Percentiles rank a stretch among this genome's conserved stretches.
phyloP scores from a whole-genome alignment of 2,113 vertebrate genomes.

The Romanogobio albipinnatus region DNA sequence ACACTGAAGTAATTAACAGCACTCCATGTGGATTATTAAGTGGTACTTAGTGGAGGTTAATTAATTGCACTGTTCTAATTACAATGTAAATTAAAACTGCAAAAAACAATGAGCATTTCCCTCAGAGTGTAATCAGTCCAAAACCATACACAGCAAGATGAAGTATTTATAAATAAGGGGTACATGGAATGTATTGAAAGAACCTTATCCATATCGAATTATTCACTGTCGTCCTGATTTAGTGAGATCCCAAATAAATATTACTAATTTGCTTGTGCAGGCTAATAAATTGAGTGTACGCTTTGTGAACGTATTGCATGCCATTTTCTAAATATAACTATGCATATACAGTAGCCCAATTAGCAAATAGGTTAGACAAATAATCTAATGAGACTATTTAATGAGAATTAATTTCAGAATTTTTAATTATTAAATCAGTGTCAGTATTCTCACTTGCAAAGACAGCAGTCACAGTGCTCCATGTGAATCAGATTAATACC shows the following conservation, averaged over 20 bases:
- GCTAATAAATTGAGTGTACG: not conserved
- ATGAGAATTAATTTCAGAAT: no score
- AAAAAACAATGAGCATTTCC: conserved; percentile 40
- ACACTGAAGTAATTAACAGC: conserved; percentile 53
- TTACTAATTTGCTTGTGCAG: not conserved
- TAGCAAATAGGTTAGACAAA: not conserved
- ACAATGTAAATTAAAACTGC: conserved; percentile 53
- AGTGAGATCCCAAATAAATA: not conserved
- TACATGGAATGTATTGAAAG: not conserved
- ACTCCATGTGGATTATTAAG: conserved; percentile 51
- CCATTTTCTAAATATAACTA: not conserved
- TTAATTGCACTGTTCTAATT: conserved; percentile 54
- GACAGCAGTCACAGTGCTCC: not conserved
- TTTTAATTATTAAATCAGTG: no score
- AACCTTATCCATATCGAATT: not conserved
- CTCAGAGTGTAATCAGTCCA: conserved; percentile 39
- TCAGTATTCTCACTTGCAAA: not conserved
- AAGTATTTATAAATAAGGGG: not conserved
- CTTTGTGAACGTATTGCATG: not conserved
- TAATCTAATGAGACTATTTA: no score
- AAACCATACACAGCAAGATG: conserved; percentile 23
- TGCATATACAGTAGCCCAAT: not conserved
- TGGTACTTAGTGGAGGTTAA: conserved; percentile 55
- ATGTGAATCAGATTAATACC: conserved; percentile 5
- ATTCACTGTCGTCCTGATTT: not conserved